Evolutionary conservation across 2,113 vertebrate genomes (phyloP).

Genomic region (Okapia johnstoni): DNA sequence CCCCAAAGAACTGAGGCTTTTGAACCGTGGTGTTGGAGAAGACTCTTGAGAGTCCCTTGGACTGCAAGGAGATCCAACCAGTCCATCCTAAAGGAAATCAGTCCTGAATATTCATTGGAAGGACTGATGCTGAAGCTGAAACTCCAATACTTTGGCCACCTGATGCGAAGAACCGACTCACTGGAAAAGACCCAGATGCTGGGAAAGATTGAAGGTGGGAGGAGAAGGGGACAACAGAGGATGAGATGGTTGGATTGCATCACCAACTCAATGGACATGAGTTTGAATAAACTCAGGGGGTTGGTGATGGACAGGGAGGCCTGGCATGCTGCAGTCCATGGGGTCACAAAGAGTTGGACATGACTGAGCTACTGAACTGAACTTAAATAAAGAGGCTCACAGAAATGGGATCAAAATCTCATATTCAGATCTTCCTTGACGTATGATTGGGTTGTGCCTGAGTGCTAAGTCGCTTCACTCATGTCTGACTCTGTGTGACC

Average conservation of each 20-base stretch:
- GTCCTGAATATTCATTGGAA: neutral
- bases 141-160: neutral
- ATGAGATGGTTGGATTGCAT: neutral
- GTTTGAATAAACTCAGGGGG: neutral
- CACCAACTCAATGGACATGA: neutral
- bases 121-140: neutral
- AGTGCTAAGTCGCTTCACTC: neutral
- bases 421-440: neutral
- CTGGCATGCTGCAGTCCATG: neutral
- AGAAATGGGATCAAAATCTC: neutral
- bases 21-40: neutral
- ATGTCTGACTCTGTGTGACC: rapidly evolving
- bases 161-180: neutral
- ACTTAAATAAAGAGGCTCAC: neutral
- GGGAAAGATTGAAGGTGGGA: neutral
- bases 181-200: neutral
- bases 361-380: neutral
- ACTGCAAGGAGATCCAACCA: neutral
- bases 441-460: neutral
- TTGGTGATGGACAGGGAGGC: neutral
- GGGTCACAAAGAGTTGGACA: rapidly evolving
- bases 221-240: neutral
- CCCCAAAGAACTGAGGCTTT: rapidly evolving
- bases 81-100: neutral
- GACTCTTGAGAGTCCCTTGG: neutral